Conservation (phyloP, 2,113 vertebrate genomes). For the Heterocephalus glaber region DNA sequence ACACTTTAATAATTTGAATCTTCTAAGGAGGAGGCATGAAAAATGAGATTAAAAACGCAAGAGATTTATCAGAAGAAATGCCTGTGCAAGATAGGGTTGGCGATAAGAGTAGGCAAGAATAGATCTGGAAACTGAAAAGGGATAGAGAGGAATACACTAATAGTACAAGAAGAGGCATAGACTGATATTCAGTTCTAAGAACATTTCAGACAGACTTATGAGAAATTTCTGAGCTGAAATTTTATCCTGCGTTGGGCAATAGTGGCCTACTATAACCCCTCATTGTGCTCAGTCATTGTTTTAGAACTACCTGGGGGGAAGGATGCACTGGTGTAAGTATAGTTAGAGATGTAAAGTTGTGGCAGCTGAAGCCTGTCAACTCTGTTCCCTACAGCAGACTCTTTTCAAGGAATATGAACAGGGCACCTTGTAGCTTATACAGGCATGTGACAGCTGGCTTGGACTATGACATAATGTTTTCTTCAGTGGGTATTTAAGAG, state of each 20-base stretch:
- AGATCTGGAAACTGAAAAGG: background rate
- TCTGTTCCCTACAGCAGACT: background rate
- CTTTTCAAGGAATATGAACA: background rate
- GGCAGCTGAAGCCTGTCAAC: background rate
- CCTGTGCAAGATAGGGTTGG: background rate
- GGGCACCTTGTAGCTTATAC: background rate
- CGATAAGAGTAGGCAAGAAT: background rate
- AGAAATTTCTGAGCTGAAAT: background rate
- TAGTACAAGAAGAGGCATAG: background rate
- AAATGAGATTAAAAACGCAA: background rate
- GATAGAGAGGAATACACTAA: background rate
- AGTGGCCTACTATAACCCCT: background rate
- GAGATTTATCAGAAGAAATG: background rate
- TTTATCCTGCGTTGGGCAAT: background rate
- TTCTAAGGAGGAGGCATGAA: background rate
- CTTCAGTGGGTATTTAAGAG: background rate
- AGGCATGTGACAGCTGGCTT: background rate
- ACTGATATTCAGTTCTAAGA: background rate
- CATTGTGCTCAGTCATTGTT: background rate
- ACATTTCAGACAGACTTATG: background rate
- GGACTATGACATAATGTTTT: background rate
- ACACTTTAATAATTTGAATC: background rate
- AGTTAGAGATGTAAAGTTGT: background rate
- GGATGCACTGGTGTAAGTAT: too few species aligned
- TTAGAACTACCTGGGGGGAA: background rate